Conservation (phyloP, 1,140 invertebrate genomes). For the Leptopilina boulardi region DNA sequence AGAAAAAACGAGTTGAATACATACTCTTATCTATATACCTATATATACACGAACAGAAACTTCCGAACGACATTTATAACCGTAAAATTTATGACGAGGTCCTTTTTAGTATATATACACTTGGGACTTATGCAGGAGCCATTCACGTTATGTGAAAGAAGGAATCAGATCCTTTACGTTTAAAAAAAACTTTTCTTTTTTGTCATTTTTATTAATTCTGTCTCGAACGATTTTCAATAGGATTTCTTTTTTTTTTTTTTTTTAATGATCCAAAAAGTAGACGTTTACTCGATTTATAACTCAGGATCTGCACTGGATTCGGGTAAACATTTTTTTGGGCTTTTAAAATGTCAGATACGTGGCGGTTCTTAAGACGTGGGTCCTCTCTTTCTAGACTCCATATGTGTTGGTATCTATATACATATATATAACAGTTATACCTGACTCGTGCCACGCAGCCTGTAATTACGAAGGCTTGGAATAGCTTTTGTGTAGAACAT, state of each 20-base stretch:
- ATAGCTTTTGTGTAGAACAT: slow-evolving; percentile 50
- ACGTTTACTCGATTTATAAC: slow-evolving; percentile 1
- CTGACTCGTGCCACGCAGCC: slow-evolving; percentile 44
- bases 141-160: background rate
- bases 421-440: slow-evolving; percentile 39
- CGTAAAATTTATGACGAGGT: slow-evolving; percentile 55
- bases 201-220: slow-evolving; percentile 15
- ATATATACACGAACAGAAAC: slow-evolving; percentile 36
- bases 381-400: slow-evolving; percentile 47
- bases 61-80: slow-evolving; percentile 56
- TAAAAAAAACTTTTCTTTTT: background rate
- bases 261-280: background rate
- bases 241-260: background rate
- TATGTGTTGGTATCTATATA: slow-evolving; percentile 35
- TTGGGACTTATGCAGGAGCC: background rate
- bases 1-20: slow-evolving; percentile 28
- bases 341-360: slow-evolving; percentile 20
- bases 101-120: slow-evolving; percentile 12
- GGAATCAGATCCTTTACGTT: background rate
- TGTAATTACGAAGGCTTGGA: slow-evolving; percentile 56
- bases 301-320: background rate
- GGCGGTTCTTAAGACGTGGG: slow-evolving; percentile 19
- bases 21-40: background rate
- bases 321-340: slow-evolving; percentile 13
- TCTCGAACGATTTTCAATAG: background rate